Evolutionary conservation across 2,888 invertebrate species (phyloP), one percentile per base, ranked within the genome.

Genomic region (Ophion costatus): DNA sequence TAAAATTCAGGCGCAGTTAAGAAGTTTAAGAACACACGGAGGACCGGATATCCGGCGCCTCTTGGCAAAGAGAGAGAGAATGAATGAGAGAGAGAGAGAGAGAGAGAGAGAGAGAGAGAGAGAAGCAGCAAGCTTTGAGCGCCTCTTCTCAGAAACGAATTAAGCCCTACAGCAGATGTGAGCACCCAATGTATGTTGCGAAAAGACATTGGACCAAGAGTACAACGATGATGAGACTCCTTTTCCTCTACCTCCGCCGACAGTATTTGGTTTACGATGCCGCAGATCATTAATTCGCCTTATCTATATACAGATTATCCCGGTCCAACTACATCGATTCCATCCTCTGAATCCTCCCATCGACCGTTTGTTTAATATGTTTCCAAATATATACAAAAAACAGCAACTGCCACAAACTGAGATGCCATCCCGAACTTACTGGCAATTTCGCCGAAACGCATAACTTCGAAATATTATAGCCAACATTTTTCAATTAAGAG

Each of bases 1-100:
- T 29, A 17, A 64, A 71, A 24, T 82, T 75, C 61, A 42, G 42
- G 22, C 20, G 14, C 14, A 70, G 51, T 79, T 29, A 11, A 79
- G 42, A 74, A 77, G 42, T 51, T 67, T n/a, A 24, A 67, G 51
- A 75, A 33, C n/a, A 69, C 63, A 20, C 63, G 59, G 69, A 38
- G 67, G 51, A 79, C 84, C 82, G 87, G 86, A 87, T 86, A 75
- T 87, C 86, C 87, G 87, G 83, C 59, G 77, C 83, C 82, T 79
- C 70, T 69, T 11, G 24, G 56, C 22, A 17, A 38, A 82, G 38
- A 56, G 29, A 70, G 29, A 42, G 24, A 59, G 57, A 69, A n/a
- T n/a, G n/a, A n/a, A n/a, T n/a, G 17, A 56, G 24, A 29, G 56
- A 70, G 42, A 45, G 24, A 77, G 76, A 57, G 69, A 67, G 51